Percentiles rank a stretch among this genome's conserved stretches.
Conservation (phyloP, 2,797 vertebrate species). For the Loris lydekkerianus region DNA sequence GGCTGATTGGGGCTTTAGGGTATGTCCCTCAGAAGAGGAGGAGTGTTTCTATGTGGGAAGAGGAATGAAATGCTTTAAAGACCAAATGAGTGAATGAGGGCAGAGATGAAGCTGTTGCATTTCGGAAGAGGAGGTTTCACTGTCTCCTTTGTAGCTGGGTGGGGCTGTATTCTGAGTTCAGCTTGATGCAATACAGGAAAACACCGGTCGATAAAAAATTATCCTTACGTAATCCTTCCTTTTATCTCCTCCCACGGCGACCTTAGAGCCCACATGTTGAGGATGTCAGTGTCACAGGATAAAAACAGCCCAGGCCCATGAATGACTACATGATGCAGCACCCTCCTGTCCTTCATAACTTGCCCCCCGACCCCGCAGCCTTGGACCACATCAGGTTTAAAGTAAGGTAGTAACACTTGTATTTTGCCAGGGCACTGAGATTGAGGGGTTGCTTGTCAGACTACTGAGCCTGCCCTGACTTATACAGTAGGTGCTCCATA, state of each 20-base stretch:
- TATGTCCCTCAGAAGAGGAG: not conserved
- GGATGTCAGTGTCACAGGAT: not conserved
- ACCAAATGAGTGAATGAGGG: not conserved
- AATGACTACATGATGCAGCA: not conserved
- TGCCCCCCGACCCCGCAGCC: fast-evolving
- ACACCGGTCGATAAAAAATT: not conserved
- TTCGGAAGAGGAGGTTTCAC: not conserved
- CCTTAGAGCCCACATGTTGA: not conserved
- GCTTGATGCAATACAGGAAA: not conserved
- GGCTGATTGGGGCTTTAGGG: not conserved
- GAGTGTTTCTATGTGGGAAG: not conserved
- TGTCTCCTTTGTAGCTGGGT: not conserved
- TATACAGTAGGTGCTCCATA: not conserved
- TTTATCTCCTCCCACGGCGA: not conserved
- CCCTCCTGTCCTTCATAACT: not conserved
- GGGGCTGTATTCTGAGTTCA: not conserved
- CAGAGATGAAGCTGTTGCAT: not conserved
- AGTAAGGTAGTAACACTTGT: not conserved
- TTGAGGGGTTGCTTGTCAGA: not conserved
- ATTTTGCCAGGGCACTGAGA: not conserved
- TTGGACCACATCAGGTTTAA: not conserved
- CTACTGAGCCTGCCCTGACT: not conserved
- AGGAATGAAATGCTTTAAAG: not conserved
- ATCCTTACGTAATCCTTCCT: not conserved
- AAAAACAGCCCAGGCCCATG: not conserved